Conservation (phyloP, 2,797 vertebrate species). For the Ctenosaura bakeri region DNA sequence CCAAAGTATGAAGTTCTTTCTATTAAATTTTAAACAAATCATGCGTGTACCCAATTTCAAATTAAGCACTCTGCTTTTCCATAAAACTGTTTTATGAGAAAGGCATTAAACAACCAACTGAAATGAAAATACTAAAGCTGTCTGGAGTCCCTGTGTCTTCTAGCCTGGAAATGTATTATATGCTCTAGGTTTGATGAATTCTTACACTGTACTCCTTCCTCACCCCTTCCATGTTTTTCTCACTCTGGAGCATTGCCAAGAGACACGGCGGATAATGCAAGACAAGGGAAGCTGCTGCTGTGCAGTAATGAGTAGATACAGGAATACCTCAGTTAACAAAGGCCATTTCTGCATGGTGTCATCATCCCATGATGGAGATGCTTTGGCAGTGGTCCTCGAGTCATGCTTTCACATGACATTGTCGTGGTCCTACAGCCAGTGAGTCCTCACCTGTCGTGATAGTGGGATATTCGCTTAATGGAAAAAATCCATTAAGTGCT, state of each 20-base stretch:
- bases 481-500: no score
- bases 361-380: no score
- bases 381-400: no score
- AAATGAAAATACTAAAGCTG: background rate
- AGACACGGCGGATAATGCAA: background rate
- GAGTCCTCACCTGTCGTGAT: no score
- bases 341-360: no score
- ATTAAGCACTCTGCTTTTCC: background rate
- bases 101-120: background rate
- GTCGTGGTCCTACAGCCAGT: no score
- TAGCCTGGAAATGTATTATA: background rate
- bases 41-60: background rate
- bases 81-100: background rate
- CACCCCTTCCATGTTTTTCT: no score
- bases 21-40: background rate
- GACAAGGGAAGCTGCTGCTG: no score
- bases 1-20: background rate
- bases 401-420: no score
- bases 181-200: background rate
- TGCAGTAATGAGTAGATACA: no score
- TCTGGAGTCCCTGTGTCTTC: background rate
- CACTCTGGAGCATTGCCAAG: background rate
- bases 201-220: background rate
- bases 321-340: no score
- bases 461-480: no score